A percentile compares a stretch with the other conserved stretches of the same genome.
These are phyloP conservation scores for Chaetodon trifascialis DNA, from an alignment of 2,113 vertebrate species.

Conservation along the genomic window DNA sequence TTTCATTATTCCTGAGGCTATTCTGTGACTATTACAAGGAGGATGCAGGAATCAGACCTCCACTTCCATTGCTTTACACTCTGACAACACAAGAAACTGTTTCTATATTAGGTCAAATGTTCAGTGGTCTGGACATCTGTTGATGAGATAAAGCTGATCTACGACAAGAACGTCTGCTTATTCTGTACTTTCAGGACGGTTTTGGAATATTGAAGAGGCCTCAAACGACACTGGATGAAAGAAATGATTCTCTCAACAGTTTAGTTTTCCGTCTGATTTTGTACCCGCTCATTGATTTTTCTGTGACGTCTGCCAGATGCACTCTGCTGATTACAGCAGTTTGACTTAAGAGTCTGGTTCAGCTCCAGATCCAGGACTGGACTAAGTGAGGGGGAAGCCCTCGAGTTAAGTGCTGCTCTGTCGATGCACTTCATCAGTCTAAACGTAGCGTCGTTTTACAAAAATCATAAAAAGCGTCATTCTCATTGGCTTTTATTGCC, in stretches of 20 bases:
- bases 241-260: conserved; percentile 11
- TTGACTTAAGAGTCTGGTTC: conserved; percentile 33
- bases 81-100: not conserved
- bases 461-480: conserved; percentile 39
- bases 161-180: not conserved
- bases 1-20: too few relatives aligned
- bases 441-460: conserved; percentile 4
- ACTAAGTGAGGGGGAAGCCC: not conserved
- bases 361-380: conserved; percentile 36
- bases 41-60: not conserved
- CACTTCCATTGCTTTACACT: not conserved
- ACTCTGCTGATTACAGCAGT: conserved; percentile 54
- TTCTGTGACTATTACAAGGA: not conserved
- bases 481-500: conserved; percentile 12
- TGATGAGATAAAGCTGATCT: conserved; percentile 1
- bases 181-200: not conserved
- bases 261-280: conserved; percentile 27
- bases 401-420: conserved; percentile 41
- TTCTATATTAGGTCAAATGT: not conserved
- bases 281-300: conserved; percentile 32
- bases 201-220: conserved; percentile 1
- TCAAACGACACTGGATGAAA: not conserved
- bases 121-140: not conserved
- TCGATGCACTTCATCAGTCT: conserved; percentile 31
- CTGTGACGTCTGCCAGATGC: conserved; percentile 28